Base-by-base conservation (phyloP, 2,113 vertebrate genomes). In the Ciconia maguari region DNA sequence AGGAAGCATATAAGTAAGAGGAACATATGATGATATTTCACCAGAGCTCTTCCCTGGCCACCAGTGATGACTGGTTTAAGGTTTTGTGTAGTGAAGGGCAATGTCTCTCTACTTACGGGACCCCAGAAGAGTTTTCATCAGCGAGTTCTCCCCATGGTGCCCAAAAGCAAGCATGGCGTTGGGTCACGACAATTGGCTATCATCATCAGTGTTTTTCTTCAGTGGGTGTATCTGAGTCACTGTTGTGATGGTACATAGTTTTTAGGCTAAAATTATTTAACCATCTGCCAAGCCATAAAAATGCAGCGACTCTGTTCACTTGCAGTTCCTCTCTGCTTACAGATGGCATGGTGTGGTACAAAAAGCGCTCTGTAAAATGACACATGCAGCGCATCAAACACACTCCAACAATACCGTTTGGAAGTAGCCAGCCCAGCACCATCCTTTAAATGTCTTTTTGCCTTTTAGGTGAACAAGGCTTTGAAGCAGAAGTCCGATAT, bases 401-500 rank as follows among this genome's bases (percentile, higher is more conserved):
- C 13, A 4, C 34, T 74, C 84, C 32, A 42, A 74, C 79, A 71
- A 29, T 14, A 18, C 68, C 9, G 1, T 68, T 94, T 81, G 79
- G 74, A 93, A 87, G 46, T 70, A 75, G 64, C 86, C 93, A 81
- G 61, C 68, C 92, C 74, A 78, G 74, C 38, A 69, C 29, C 70
- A 60, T 62, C 77, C 82, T 83, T 83, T 76, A 74, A 87, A 64
- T 22, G 13, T 87, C 36, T 84, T 60, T 82, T 44, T 97, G 83
- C 92, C 54, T 87, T 74, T 48, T 96, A 99, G 99, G 99, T 99
- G 94, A 99, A 98, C 97, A 98, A 99, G 98, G 99, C 99, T 82
- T 98, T 99, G 96, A 99, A 99, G 95, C 99, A 99, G 98, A 99
- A 99, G 96, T 99, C 99, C 0, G 99, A 99, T 97, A 99, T 99